Evolutionary conservation across 2,888 invertebrate species (phyloP).

Genomic region (Deroplatys truncata): DNA sequence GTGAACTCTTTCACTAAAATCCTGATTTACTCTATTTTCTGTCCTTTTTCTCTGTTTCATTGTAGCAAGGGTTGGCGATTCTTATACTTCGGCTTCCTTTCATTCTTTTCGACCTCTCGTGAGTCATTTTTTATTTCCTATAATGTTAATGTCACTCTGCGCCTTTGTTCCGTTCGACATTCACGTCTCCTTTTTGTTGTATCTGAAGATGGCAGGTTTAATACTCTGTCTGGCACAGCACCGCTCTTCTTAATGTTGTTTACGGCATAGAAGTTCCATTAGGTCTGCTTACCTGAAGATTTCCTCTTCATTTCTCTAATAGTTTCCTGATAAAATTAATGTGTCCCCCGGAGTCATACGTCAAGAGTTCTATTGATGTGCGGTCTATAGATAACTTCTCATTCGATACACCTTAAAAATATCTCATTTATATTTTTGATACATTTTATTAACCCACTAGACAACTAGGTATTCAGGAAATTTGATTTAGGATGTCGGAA

Average conservation of each 20-base stretch:
- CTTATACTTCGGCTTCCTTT: neutral
- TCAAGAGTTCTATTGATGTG: neutral
- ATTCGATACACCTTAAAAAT: neutral
- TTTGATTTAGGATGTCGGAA: too few relatives aligned
- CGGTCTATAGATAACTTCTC: neutral
- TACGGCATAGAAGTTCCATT: neutral
- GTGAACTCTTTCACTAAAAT: neutral
- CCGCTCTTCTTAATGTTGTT: neutral
- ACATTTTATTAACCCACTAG: too few relatives aligned
- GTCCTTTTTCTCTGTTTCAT: neutral
- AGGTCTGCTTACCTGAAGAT: neutral
- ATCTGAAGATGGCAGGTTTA: neutral
- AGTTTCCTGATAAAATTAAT: neutral
- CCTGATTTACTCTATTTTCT: neutral
- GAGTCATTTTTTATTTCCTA: neutral
- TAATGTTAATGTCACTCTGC: neutral
- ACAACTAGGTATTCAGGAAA: too few relatives aligned
- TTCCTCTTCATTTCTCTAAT: neutral
- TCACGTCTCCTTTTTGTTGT: neutral
- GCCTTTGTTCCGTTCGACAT: neutral
- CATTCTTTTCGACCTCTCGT: neutral
- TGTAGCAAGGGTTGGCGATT: neutral
- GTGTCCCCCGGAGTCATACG: neutral
- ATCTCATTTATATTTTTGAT: too few relatives aligned
- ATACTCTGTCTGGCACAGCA: too few relatives aligned